phyloP scores from a whole-genome alignment of 2,888 invertebrate species.

The Temnothorax rugatulus region DNA sequence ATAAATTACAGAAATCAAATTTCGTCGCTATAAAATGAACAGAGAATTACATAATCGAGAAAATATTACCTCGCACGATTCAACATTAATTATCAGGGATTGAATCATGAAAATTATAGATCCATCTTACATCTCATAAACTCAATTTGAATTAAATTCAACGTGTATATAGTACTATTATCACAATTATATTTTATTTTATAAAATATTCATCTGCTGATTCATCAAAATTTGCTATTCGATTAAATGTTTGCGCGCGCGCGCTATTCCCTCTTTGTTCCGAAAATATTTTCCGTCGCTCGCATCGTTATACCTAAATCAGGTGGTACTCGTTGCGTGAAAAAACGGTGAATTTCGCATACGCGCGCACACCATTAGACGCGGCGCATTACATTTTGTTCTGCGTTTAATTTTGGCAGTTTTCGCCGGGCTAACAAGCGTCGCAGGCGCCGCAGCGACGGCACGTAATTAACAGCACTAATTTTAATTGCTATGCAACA shows the following conservation, averaged over 20 bases:
- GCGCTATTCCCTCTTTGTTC: constrained; percentile 26
- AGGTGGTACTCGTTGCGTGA: constrained; percentile 33
- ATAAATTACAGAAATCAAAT: constrained; percentile 44
- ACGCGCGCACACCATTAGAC: constrained; percentile 75
- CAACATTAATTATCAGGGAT: neutral
- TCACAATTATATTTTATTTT: neutral
- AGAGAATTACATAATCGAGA: constrained; percentile 36
- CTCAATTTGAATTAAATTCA: neutral
- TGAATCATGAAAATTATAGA: neutral
- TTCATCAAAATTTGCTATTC: neutral
- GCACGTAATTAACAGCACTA: constrained; percentile 85
- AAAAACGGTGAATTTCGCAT: constrained; percentile 50
- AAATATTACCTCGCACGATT: neutral
- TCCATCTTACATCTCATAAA: neutral
- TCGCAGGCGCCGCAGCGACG: constrained; percentile 67
- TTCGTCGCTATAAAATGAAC: neutral
- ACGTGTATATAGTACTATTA: neutral
- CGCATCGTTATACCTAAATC: constrained; percentile 65
- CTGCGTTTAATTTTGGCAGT: constrained; percentile 82
- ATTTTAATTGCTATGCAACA: constrained; percentile 85
- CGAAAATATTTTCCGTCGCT: constrained; percentile 64
- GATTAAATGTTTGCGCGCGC: constrained; percentile 24
- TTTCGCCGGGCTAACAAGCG: constrained; percentile 81
- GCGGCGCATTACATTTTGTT: constrained; percentile 81
- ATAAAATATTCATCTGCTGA: neutral